Base-by-base conservation (phyloP, 2,888 invertebrate genomes). In the Epinotia nisella region DNA sequence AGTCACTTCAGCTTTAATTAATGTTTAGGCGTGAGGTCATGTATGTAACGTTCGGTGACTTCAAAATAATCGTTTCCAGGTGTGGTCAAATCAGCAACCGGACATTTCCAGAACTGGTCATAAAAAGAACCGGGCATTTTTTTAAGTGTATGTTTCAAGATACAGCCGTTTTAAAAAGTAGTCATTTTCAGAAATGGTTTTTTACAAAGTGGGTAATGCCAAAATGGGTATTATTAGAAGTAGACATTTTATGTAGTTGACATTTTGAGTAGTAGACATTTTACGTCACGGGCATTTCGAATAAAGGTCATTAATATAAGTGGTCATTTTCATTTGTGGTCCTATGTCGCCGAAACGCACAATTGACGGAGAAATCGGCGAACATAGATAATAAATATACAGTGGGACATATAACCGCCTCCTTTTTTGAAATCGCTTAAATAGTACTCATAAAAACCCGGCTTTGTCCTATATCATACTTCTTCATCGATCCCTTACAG, bases 161-260 rank as follows among this genome's bases (percentile, higher is more conserved):
- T 51, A 7, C 51, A 64, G 51, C 24, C 51, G 17, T n/a, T n/a
- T n/a, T n/a, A n/a, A n/a, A n/a, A n/a, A n/a, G n/a, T n/a, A n/a
- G n/a, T n/a, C n/a, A n/a, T n/a, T n/a, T n/a, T n/a, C n/a, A n/a
- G n/a, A n/a, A n/a, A n/a, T n/a, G n/a, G n/a, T n/a, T n/a, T n/a
- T 59, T 59, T 59, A 59, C 35, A 59, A 59, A 59, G 39, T 59
- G 59, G 17, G 59, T 59, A 41, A 60, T 59, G 11, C 41, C 19
- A 60, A 41, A 60, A 41, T 35, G 59, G 59, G 59, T 39, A 35
- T 35, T 59, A 59, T 59, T 59, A 35, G 13, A 39, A 17, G 39
- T 35, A 59, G 59, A 39, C 35, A 29, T 59, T 29, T n/a, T 59
- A 39, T 29, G 59, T 17, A 55, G 21, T 21, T 7, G 55, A 55